Conservation (phyloP, 2,113 vertebrate genomes). For the Burhinus oedicnemus region DNA sequence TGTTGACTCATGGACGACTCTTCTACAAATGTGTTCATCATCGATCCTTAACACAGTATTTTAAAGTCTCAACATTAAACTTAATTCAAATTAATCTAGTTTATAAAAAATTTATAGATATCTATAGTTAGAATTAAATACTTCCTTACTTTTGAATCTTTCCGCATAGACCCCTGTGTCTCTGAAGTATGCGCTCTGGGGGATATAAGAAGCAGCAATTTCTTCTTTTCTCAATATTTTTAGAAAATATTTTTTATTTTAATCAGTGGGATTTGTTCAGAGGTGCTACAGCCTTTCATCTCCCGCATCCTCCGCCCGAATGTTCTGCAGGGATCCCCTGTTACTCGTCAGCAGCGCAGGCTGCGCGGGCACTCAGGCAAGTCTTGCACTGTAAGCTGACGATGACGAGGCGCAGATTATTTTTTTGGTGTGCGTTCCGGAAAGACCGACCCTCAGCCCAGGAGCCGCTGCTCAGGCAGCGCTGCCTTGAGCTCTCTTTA, state of each 20-base stretch:
- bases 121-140: background rate
- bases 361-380: background rate
- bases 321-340: background rate
- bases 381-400: background rate
- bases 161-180: background rate
- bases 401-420: background rate
- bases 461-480: background rate
- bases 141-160: background rate
- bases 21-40: background rate
- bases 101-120: background rate
- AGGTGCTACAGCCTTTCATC: background rate
- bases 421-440: background rate
- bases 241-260: too few relatives aligned
- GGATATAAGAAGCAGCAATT: background rate
- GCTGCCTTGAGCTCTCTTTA: background rate
- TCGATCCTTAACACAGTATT: background rate
- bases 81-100: background rate
- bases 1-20: background rate
- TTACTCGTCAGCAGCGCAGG: background rate
- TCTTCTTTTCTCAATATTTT: background rate
- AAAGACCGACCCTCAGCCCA: rapidly evolving
- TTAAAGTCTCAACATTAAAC: background rate
- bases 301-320: background rate
- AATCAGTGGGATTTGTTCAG: background rate
- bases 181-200: background rate